Evolutionary conservation across 2,113 vertebrate genomes (phyloP).

Genomic region (Hydrolagus affinis): DNA sequence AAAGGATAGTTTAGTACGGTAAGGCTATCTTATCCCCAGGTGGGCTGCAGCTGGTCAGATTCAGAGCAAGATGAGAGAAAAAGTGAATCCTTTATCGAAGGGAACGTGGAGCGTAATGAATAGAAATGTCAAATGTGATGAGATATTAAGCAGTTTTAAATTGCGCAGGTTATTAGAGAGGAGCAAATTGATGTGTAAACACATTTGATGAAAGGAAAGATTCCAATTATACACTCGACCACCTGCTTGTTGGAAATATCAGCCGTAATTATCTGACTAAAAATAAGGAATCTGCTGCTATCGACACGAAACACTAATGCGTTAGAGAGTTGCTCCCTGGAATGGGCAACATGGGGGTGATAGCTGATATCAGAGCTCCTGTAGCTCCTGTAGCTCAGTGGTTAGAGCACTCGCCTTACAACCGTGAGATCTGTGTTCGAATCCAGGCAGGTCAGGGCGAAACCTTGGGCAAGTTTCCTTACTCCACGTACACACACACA

Average conservation of each 20-base stretch:
- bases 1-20: not conserved
- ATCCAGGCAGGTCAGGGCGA: no score
- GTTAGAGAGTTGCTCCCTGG: not conserved
- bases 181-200: constrained; percentile 3
- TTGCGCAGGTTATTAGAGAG: not conserved
- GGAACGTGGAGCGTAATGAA: not conserved
- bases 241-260: constrained; percentile 13
- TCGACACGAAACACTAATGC: not conserved
- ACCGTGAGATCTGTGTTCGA: no score
- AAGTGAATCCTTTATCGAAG: not conserved
- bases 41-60: not conserved
- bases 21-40: no score
- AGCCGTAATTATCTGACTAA: constrained; percentile 18
- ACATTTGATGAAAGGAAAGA: constrained; percentile 3
- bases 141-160: constrained; percentile 15
- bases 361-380: no score
- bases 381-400: no score
- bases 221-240: not conserved
- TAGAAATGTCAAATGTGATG: constrained; percentile 16
- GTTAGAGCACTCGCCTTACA: no score
- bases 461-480: no score
- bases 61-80: not conserved
- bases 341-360: not conserved
- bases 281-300: not conserved
- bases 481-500: no score